Base-by-base conservation (phyloP, 1,140 invertebrate species). In the Gryllus bimaculatus region DNA sequence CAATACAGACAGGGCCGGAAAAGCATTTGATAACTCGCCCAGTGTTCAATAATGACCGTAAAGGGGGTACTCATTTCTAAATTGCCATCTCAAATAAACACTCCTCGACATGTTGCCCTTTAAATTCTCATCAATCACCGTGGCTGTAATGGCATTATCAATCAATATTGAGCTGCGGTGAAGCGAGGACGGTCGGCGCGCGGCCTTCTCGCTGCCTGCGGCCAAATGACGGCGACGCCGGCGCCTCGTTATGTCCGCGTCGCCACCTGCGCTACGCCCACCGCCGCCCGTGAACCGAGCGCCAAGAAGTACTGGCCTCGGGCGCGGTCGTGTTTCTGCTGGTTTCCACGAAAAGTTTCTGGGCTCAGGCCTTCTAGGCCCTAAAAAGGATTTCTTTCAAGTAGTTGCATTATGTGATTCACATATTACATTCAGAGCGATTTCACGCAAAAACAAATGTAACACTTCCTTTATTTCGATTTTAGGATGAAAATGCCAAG, bases 81-180 rank as follows among this genome's bases (percentile, higher is more conserved):
- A 66, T 66, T 66, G 54, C 54, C 54, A 66, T 66, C 54, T 66
- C 54, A 66, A 66, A 66, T 66, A 66, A 66, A 66, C 54, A 66
- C 54, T 66, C 18, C 54, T 66, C 54, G 54, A 66, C 54, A 66
- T 66, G 54, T 66, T 66, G 54, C 54, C 54, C 54, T 66, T 66
- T 66, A 66, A 66, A 66, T 66, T 66, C 54, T 66, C 54, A 66
- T 66, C 54, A 66, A 66, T 66, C 54, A 66, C 54, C 54, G 54
- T 18, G 54, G 54, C 54, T 66, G 54, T 66, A 66, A 66, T 66
- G 54, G 54, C 54, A 66, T 66, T 66, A 66, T 66, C 54, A 66
- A 66, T 66, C 54, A 66, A 66, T 66, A 66, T 66, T 10, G 54
- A 66, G 54, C 54, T 66, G 54, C 18, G 54, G 54, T 66, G 54